These are phyloP conservation scores for Stegastes partitus DNA, from an alignment of 2,113 vertebrate genomes.

Conservation along the genomic window DNA sequence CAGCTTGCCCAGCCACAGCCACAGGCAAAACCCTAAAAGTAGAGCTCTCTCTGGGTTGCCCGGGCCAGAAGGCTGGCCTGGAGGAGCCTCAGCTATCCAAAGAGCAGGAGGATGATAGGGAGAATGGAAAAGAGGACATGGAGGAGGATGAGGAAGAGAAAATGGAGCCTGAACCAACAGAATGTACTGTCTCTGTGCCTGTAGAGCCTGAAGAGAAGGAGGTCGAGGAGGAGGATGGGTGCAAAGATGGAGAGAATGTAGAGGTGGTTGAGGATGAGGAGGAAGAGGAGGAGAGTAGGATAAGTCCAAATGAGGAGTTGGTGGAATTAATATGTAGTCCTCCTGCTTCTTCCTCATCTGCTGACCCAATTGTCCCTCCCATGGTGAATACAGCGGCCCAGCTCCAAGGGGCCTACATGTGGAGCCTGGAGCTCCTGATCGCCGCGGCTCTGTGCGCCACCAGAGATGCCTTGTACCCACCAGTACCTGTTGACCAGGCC, in stretches of 20 bases:
- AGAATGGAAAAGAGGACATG: slow-evolving; percentile 55
- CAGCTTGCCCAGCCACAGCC: slow-evolving; percentile 49
- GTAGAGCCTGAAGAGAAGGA: slow-evolving; percentile 25
- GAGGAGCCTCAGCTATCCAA: slow-evolving; percentile 64
- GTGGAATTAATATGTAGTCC: slow-evolving; percentile 12
- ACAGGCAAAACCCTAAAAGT: slow-evolving; percentile 63
- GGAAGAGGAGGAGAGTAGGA: slow-evolving; percentile 30
- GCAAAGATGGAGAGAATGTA: slow-evolving; percentile 45
- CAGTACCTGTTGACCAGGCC: slow-evolving; percentile 35
- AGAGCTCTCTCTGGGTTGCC: slow-evolving; percentile 57
- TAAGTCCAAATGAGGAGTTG: slow-evolving; percentile 6
- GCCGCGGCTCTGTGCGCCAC: slow-evolving; percentile 89
- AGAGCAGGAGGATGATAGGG: slow-evolving; percentile 58
- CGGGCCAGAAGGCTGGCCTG: slow-evolving; percentile 61
- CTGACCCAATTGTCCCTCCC: slow-evolving; percentile 10
- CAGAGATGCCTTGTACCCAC: slow-evolving; percentile 83
- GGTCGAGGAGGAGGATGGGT: slow-evolving; percentile 15
- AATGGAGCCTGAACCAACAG: slow-evolving; percentile 40
- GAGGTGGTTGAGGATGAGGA: slow-evolving; percentile 63
- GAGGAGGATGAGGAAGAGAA: slow-evolving; percentile 49
- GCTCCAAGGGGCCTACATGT: slow-evolving; percentile 84
- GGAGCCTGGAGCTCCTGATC: slow-evolving; percentile 92
- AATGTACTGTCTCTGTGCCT: slow-evolving; percentile 63
- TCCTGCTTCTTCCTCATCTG: slow-evolving; percentile 24
- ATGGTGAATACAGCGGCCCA: slow-evolving; percentile 51